These are phyloP conservation scores for Schizothorax lantsangensis DNA, from an alignment of 2,797 vertebrate genomes.

Conservation along the genomic window DNA sequence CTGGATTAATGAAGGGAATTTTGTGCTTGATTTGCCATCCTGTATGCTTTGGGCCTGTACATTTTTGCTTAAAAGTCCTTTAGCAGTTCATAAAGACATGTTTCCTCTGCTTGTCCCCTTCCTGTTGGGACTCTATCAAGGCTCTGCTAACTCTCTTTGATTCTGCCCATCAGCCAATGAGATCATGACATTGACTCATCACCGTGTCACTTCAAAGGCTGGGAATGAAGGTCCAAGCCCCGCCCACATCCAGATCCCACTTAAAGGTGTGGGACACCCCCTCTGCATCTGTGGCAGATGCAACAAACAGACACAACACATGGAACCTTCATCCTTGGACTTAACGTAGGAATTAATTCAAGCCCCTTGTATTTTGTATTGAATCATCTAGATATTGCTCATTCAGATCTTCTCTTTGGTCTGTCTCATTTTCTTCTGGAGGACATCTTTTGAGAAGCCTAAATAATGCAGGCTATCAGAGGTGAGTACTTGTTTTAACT, in stretches of 20 bases:
- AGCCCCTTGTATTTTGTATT: conserved; percentile 24
- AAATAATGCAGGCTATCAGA: conserved; percentile 79
- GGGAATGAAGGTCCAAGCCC: conserved; percentile 75
- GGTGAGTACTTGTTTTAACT: conserved; percentile 70
- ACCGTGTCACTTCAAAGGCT: conserved; percentile 84
- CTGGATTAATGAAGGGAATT: conserved; percentile 41
- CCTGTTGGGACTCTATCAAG: conserved; percentile 91
- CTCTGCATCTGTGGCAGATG: conserved; percentile 62
- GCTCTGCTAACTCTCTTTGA: conserved; percentile 93
- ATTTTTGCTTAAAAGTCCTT: conserved; percentile 89
- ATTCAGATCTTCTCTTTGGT: not conserved
- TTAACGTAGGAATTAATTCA: conserved; percentile 64
- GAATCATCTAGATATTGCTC: not conserved
- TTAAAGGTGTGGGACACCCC: conserved; percentile 77
- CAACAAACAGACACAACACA: conserved; percentile 46
- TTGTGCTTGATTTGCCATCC: conserved; percentile 21
- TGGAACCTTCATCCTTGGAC: conserved; percentile 55
- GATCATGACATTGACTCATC: conserved; percentile 74
- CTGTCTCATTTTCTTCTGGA: not conserved
- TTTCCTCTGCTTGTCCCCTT: conserved; percentile 85
- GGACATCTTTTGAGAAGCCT: conserved; percentile 39
- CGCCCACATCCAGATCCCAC: conserved; percentile 71
- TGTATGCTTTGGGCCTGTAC: conserved; percentile 68
- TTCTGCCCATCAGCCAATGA: conserved; percentile 80
- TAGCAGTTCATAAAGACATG: conserved; percentile 90